Base-by-base conservation (phyloP, 1,140 invertebrate genomes). In the Bombus soroeensis region DNA sequence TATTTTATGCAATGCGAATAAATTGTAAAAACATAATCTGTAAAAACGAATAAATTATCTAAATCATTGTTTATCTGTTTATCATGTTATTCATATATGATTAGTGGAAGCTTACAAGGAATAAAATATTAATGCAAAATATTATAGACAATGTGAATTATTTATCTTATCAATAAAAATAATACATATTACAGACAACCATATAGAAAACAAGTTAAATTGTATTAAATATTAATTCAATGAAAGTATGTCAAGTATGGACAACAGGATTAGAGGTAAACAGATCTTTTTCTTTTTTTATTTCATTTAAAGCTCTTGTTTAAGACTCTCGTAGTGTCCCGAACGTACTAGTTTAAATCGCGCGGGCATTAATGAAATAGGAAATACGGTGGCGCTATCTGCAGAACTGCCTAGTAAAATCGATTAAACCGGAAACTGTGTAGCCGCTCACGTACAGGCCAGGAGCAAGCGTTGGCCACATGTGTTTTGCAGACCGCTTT, bases 381-480 rank as follows among this genome's bases (percentile, higher is more conserved):
- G 89, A 90, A 88, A 22, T 3, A n/a, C 0, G 18, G 70, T 68
- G 28, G 47, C 73, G 86, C 78, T 74, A 85, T 22, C 86, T 86
- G 15, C 9, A 57, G 71, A 39, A 15, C n/a, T 15, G 41, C 43
- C 28, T 28, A 39, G 41, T 59, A 76, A 41, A 70, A 83, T 89
- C 86, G 80, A 89, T 81, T 41, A 73, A 85, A 91, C 90, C 89
- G 92, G 93, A 93, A 92, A 83, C 86, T 85, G 70, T 73, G 81
- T 83, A 81, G 71, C 59, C 59, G 81, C 87, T 89, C 81, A 87
- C 71, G 72, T 57, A 91, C 79, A 91, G 88, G 88, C 89, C 88
- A 90, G 87, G 87, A 91, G 86, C 41, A 90, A 92, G 88, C 92
- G 87, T 92, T 91, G 88, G 88, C 92, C 92, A 93, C 93, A 94